Evolutionary conservation across 2,888 invertebrate species (phyloP).

Genomic region (Lampropteryx suffumata): DNA sequence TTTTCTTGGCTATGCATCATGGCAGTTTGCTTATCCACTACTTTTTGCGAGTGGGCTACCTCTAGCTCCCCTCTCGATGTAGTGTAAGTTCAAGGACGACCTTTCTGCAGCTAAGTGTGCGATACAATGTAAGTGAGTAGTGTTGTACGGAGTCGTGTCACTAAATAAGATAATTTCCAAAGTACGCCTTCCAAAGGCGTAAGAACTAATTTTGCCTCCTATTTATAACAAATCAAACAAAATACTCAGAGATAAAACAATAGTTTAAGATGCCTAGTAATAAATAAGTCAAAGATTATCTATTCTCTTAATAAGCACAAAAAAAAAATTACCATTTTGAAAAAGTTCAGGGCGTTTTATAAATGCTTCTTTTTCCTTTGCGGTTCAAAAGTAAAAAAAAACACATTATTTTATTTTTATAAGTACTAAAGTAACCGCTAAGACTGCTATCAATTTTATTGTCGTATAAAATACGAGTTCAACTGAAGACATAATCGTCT

Average conservation of each 20-base stretch:
- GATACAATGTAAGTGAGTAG: constrained; percentile 1
- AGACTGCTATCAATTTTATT: not conserved
- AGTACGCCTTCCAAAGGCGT: too few species aligned
- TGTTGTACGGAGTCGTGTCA: too few species aligned
- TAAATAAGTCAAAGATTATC: too few species aligned
- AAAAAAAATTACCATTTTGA: too few species aligned
- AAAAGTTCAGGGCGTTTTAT: too few species aligned
- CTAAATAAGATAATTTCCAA: too few species aligned
- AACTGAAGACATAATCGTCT: not conserved
- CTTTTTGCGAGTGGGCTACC: constrained; percentile 27
- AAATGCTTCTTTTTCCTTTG: not conserved
- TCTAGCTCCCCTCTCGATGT: constrained; percentile 16
- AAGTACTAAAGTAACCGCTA: not conserved
- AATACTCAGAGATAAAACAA: too few species aligned
- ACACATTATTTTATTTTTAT: not conserved
- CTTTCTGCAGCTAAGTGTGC: not conserved
- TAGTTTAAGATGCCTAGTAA: too few species aligned
- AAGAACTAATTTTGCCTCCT: constrained; percentile 4
- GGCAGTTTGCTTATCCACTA: constrained; percentile 18
- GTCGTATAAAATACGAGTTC: constrained; percentile 3
- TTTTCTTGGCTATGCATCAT: constrained; percentile 24
- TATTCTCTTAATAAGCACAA: too few species aligned
- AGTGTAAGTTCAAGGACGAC: constrained; percentile 30
- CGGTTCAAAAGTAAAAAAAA: not conserved
- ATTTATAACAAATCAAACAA: too few species aligned